Evolutionary conservation across 2,797 vertebrate genomes (phyloP).

Genomic region (Acanthopagrus latus): DNA sequence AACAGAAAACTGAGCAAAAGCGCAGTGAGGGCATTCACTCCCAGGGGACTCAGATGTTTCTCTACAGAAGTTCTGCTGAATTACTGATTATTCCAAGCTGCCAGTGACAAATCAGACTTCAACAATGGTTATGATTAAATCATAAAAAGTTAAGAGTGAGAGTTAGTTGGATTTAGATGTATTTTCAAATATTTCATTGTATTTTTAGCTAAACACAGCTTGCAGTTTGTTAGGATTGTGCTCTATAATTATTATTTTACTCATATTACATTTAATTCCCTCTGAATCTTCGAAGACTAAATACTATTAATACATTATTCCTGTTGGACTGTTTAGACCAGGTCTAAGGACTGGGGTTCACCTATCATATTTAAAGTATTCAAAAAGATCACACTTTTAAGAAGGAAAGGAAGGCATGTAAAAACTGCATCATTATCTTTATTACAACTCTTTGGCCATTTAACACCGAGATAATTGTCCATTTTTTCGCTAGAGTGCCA

Average conservation of each 20-base stretch:
- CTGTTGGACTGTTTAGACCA: too few relatives aligned
- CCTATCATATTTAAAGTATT: neutral
- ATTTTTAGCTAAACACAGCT: neutral
- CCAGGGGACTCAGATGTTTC: conserved; percentile 7
- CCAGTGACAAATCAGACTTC: neutral
- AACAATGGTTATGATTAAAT: neutral
- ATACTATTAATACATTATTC: neutral
- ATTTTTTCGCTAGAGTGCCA: neutral
- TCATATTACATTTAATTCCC: neutral
- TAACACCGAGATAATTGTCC: neutral
- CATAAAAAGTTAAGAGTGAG: too few relatives aligned
- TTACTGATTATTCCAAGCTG: neutral
- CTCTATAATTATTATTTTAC: neutral
- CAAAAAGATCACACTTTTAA: neutral
- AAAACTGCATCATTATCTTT: neutral
- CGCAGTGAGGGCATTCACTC: conserved; percentile 8
- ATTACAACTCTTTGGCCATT: neutral
- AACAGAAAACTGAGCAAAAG: conserved; percentile 9
- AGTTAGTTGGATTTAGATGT: neutral
- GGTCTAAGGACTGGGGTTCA: neutral
- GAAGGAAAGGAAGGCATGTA: neutral
- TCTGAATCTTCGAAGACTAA: neutral
- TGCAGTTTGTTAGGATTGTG: neutral
- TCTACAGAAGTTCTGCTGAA: conserved; percentile 10
- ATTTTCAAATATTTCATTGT: neutral